Conservation (phyloP, 2,888 invertebrate species). For the Melieria crassipennis region DNA sequence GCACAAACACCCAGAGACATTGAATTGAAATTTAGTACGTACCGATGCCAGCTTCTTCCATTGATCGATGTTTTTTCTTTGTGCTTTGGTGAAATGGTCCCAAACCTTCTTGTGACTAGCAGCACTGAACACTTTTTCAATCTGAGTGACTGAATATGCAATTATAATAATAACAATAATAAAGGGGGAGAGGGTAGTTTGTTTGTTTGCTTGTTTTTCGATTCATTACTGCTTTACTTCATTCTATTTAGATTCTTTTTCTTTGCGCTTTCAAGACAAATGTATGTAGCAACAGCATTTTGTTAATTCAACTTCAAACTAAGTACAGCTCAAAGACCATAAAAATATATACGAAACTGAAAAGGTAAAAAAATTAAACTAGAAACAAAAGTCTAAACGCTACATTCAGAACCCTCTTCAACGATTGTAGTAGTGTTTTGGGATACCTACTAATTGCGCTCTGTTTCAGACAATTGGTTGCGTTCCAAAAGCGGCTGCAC, state of each 20-base stretch:
- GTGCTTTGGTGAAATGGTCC: constrained; percentile 99
- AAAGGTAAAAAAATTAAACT: constrained; percentile 24
- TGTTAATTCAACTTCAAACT: too few relatives aligned
- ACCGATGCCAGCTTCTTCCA: constrained; percentile 98
- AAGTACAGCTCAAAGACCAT: background rate
- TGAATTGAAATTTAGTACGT: constrained; percentile 65
- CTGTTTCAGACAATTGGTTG: background rate
- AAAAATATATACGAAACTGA: constrained; percentile 23
- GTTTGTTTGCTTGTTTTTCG: constrained; percentile 42
- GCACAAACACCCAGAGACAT: background rate
- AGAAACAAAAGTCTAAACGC: constrained; percentile 5
- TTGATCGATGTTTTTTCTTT: constrained; percentile 97
- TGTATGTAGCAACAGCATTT: too few relatives aligned
- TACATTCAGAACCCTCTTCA: background rate
- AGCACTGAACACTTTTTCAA: constrained; percentile 96
- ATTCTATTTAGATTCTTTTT: constrained; percentile 13
- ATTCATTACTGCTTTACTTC: background rate
- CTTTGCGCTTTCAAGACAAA: constrained; percentile 2
- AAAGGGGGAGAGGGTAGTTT: constrained; percentile 55
- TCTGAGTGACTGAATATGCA: constrained; percentile 90
- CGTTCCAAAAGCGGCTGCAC: background rate
- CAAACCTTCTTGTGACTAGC: constrained; percentile 98
- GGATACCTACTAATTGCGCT: background rate
- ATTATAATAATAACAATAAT: constrained; percentile 63
- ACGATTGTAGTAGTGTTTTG: background rate